Conservation (phyloP, 2,113 vertebrate species). For the Oplegnathus fasciatus region DNA sequence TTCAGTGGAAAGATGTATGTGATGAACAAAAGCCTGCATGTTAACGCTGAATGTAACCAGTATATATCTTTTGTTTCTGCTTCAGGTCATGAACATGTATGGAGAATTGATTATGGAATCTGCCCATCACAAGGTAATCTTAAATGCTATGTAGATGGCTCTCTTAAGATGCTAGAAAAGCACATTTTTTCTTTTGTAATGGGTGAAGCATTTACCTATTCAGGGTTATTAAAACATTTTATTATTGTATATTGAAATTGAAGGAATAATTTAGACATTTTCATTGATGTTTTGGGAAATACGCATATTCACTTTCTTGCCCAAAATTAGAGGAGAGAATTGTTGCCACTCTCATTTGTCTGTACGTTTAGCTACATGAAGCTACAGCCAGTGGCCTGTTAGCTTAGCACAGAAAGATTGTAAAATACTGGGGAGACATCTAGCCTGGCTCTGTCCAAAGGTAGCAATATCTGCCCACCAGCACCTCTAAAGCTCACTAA, state of each 20-base stretch:
- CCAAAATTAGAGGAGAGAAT: neutral
- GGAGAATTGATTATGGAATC: slow-evolving; percentile 97
- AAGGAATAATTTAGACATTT: neutral
- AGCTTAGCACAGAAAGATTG: neutral
- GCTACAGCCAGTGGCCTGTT: neutral
- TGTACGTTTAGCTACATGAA: neutral
- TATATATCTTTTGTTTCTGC: slow-evolving; percentile 6
- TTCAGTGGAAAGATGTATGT: neutral
- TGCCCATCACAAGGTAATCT: slow-evolving; percentile 90
- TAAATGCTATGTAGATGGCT: neutral
- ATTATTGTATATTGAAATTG: neutral
- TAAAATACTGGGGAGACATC: no score
- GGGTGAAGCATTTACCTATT: neutral
- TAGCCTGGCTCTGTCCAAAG: no score
- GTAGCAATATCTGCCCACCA: neutral
- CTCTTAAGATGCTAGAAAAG: neutral
- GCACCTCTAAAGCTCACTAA: neutral
- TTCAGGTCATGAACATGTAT: slow-evolving; percentile 98
- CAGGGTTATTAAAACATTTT: neutral
- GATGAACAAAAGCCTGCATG: neutral
- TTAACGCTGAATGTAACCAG: neutral
- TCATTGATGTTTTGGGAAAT: neutral
- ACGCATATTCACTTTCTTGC: neutral
- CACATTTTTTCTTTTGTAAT: neutral
- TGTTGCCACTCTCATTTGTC: neutral